Percentiles rank a stretch among this genome's conserved stretches.
phyloP scores from a whole-genome alignment of 1,140 invertebrate genomes.

The Fopius arisanus region DNA sequence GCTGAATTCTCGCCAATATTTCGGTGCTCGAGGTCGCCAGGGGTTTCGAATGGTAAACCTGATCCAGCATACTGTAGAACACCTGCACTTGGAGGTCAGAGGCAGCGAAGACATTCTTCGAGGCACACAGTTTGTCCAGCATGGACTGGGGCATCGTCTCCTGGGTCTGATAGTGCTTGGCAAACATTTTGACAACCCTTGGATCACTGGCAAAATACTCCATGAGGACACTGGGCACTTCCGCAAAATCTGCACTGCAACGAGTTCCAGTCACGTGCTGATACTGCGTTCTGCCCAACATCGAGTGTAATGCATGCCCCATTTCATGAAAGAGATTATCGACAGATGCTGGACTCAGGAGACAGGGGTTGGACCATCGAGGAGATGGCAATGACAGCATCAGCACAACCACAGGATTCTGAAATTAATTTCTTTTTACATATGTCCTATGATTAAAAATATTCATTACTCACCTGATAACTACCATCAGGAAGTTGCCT shows the following conservation, averaged over 20 bases:
- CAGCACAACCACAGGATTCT: slow-evolving; percentile 93
- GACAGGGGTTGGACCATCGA: slow-evolving; percentile 77
- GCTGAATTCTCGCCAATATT: slow-evolving; percentile 82
- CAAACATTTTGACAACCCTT: slow-evolving; percentile 85
- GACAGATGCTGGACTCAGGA: slow-evolving; percentile 83
- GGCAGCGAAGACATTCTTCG: slow-evolving; percentile 86
- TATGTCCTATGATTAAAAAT: background rate
- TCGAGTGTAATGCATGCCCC: slow-evolving; percentile 99
- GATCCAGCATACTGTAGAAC: slow-evolving; percentile 77
- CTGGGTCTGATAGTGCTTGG: slow-evolving; percentile 89
- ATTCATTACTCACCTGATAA: slow-evolving; percentile 73
- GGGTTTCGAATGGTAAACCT: slow-evolving; percentile 81
- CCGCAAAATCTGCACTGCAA: slow-evolving; percentile 97
- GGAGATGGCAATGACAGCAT: slow-evolving; percentile 87
- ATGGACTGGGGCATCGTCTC: slow-evolving; percentile 82
- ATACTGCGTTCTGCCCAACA: slow-evolving; percentile 93
- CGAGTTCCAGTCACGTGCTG: slow-evolving; percentile 98
- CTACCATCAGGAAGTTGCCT: slow-evolving; percentile 79
- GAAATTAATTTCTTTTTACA: slow-evolving; percentile 35
- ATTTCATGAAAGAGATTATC: slow-evolving; percentile 99
- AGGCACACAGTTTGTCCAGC: slow-evolving; percentile 79
- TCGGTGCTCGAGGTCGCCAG: slow-evolving; percentile 74
- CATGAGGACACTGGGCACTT: slow-evolving; percentile 98
- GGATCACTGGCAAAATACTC: slow-evolving; percentile 96
- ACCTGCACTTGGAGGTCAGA: slow-evolving; percentile 93